phyloP scores from a whole-genome alignment of 64 coral and sea anemone species.

The Montipora sp. region DNA sequence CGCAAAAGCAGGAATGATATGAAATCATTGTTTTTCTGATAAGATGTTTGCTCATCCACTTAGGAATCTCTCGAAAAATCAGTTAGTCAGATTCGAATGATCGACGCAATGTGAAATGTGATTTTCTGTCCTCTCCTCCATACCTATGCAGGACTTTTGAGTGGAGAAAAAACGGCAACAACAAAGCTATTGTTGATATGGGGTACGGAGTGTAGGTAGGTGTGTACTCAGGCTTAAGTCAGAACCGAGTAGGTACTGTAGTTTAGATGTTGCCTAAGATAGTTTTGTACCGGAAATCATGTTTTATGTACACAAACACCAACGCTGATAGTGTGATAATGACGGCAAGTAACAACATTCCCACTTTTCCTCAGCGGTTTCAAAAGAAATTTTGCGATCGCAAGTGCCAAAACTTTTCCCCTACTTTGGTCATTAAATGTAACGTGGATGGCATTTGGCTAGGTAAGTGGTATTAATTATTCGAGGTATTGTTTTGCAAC shows the following conservation, averaged over 20 bases:
- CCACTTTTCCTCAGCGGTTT: background rate
- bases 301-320: background rate
- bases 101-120: background rate
- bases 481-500: too few relatives aligned
- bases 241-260: background rate
- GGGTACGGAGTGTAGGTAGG: too few relatives aligned
- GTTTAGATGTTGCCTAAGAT: background rate
- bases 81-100: background rate
- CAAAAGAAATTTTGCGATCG: background rate
- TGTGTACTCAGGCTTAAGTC: too few relatives aligned
- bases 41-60: conserved; percentile 39
- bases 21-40: conserved; percentile 24
- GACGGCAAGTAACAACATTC: background rate
- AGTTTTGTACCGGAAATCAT: conserved; percentile 19
- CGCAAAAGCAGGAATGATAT: background rate
- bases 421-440: background rate
- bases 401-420: background rate
- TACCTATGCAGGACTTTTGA: too few relatives aligned
- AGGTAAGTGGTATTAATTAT: too few relatives aligned
- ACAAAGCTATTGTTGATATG: too few relatives aligned
- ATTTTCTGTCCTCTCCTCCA: too few relatives aligned
- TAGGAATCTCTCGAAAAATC: conserved; percentile 1
- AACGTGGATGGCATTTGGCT: too few relatives aligned
- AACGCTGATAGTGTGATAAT: background rate
- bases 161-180: too few relatives aligned